Evolutionary conservation across 2,113 vertebrate species (phyloP), one percentile per base, ranked within the genome.

Genomic region (Gallinago media): DNA sequence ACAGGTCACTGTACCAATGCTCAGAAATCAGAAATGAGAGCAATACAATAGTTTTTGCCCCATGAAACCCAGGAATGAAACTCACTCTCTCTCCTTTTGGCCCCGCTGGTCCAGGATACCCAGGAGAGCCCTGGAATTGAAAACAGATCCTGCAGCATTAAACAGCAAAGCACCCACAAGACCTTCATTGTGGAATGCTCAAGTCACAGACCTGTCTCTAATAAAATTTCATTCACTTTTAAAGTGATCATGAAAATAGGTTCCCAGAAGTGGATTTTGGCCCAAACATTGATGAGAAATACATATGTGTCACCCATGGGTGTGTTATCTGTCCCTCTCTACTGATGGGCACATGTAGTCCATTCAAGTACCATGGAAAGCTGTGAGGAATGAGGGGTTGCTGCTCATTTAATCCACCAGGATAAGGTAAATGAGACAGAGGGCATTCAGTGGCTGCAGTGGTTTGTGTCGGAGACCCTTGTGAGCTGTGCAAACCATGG

Each of bases 71-170:
- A 40, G 19, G 40, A 88, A 29, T n/a, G 47, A 31, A 94, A 98
- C 99, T 98, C 91, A 99, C 99, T 93, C 99, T 98, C 72, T 99
- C 98, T 95, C 99, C 99, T 98, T 99, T 98, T 21, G 99, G 98
- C 27, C 99, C 99, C 5, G 95, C 98, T 42, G 97, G 95, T 88
- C 99, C 99, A 16, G 98, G 85, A 63, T 93, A 89, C 34, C 99
- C 99, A 11, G 97, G 97, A 70, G 85, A 94, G 31, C 99, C 99
- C 99, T 99, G 92, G 11, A 87, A 92, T 76, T 12, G 15, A 50
- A 92, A 67, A 59, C 1, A 84, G 89, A 89, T 42, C 32, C 66
- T 38, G 11, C 3, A 42, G 9, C 1, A 2, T 77, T 46, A 46
- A 85, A 68, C 4, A 61, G 42, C 21, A 65, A 80, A 91, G 4